Percentiles rank a stretch among this genome's conserved stretches.
phyloP scores from a whole-genome alignment of 2,888 invertebrate genomes.

The Mechanitis mazaeus region DNA sequence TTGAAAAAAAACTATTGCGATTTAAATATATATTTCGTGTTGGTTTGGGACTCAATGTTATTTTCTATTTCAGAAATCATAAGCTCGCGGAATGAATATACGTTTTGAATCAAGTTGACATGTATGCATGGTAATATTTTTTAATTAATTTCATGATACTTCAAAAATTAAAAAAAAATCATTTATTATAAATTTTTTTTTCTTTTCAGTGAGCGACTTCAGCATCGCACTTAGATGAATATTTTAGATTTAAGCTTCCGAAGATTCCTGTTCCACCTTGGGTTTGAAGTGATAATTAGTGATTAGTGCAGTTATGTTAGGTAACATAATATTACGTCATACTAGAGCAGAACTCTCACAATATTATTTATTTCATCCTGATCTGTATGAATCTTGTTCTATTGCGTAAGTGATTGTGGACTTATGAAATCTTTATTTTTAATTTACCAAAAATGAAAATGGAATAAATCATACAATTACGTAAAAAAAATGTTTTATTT shows the following conservation, averaged over 20 bases:
- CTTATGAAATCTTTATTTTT: conserved; percentile 70
- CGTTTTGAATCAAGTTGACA: conserved; percentile 48
- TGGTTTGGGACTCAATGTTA: background rate
- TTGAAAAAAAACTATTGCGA: background rate
- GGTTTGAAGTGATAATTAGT: conserved; percentile 74
- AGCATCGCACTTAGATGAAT: conserved; percentile 62
- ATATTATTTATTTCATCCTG: conserved; percentile 74
- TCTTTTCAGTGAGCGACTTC: conserved; percentile 58
- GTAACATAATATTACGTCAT: conserved; percentile 63
- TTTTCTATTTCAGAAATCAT: conserved; percentile 64
- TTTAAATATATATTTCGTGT: conserved; percentile 3
- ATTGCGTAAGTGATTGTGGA: conserved; percentile 72
- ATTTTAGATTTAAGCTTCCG: conserved; percentile 68
- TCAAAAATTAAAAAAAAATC: too few species aligned
- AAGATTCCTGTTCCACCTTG: conserved; percentile 72
- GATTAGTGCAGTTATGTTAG: conserved; percentile 68
- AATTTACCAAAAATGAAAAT: conserved; percentile 75
- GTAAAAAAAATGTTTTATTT: conserved; percentile 34
- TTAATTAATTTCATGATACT: conserved; percentile 27
- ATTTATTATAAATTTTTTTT: conserved; percentile 34
- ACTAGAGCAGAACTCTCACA: conserved; percentile 65
- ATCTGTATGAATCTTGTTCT: conserved; percentile 73
- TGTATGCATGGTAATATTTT: conserved; percentile 52
- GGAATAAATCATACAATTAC: conserved; percentile 71
- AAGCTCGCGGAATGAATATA: conserved; percentile 51